Conservation (phyloP, 2,113 vertebrate genomes). For the Fregetta grallaria region DNA sequence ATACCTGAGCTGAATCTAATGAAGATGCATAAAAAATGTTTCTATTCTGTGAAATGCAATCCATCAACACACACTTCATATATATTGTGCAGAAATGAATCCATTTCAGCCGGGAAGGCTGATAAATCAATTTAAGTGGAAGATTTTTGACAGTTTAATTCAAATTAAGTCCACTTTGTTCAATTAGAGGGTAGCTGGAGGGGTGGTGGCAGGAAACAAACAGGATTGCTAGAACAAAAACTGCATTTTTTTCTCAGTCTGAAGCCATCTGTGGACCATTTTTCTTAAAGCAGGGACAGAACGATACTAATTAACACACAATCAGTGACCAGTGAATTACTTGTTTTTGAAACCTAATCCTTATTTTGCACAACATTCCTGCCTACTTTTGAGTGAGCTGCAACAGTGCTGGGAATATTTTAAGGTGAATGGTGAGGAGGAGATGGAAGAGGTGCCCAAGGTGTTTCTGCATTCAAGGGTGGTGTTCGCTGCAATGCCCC, state of each 20-base stretch:
- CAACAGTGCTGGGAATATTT: neutral
- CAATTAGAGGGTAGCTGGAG: conserved; percentile 66
- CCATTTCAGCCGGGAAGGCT: conserved; percentile 60
- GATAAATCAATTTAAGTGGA: conserved; percentile 76
- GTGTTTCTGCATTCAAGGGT: neutral
- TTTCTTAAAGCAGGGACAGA: conserved; percentile 51
- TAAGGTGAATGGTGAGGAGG: neutral
- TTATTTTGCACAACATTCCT: conserved; percentile 30
- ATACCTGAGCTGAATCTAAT: conserved; percentile 32
- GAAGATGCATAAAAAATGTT: conserved; percentile 46
- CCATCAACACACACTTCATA: conserved; percentile 70
- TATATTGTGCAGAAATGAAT: conserved; percentile 68
- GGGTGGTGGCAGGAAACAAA: conserved; percentile 26
- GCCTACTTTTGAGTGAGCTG: neutral
- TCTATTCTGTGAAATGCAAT: conserved; percentile 53
- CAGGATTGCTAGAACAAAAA: conserved; percentile 46
- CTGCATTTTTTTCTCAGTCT: conserved; percentile 41
- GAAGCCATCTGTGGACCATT: conserved; percentile 50
- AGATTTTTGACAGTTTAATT: conserved; percentile 78
- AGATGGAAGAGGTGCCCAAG: neutral
- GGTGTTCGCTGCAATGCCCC: neutral
- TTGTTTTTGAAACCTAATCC: conserved; percentile 12
- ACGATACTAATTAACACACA: conserved; percentile 61
- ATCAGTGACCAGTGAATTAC: conserved; percentile 41
- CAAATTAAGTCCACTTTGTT: conserved; percentile 78